These are phyloP conservation scores for Ceyx margarethae DNA, from an alignment of 2,113 vertebrate genomes.

Conservation along the genomic window DNA sequence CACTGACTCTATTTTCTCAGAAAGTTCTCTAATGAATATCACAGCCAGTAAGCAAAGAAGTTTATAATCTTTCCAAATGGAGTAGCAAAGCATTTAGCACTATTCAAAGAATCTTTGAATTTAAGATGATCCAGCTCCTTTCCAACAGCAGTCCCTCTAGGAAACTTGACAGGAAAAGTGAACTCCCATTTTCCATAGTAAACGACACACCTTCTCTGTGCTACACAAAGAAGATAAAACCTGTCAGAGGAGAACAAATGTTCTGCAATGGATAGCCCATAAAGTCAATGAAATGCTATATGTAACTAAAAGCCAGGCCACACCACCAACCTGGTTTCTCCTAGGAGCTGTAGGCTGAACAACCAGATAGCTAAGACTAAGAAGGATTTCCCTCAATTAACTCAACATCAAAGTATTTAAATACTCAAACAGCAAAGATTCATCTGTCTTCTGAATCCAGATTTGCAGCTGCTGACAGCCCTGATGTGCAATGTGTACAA, in stretches of 20 bases:
- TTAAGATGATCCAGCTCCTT: not conserved
- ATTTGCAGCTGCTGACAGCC: not conserved
- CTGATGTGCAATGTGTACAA: fast-evolving
- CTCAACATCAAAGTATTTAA: not conserved
- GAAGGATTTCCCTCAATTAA: not conserved
- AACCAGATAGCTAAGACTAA: not conserved
- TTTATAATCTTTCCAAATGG: not conserved
- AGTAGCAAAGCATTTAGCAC: not conserved
- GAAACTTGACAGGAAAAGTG: not conserved
- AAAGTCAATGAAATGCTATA: not conserved
- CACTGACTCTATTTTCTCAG: not conserved
- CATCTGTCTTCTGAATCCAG: not conserved
- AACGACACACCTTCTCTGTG: not conserved
- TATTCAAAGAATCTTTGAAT: not conserved
- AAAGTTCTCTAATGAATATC: not conserved
- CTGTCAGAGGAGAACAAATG: not conserved
- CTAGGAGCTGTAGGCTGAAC: not conserved
- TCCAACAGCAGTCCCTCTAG: not conserved
- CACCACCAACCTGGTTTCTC: not conserved
- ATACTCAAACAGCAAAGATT: not conserved
- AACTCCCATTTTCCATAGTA: not conserved
- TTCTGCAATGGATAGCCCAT: not conserved
- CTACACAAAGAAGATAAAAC: not conserved
- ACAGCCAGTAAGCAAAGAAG: not conserved
- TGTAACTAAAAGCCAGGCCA: not conserved